Evolutionary conservation across 2,797 vertebrate genomes (phyloP), one percentile per base, ranked within the genome.

Genomic region (Melanotaenia pygmaea): DNA sequence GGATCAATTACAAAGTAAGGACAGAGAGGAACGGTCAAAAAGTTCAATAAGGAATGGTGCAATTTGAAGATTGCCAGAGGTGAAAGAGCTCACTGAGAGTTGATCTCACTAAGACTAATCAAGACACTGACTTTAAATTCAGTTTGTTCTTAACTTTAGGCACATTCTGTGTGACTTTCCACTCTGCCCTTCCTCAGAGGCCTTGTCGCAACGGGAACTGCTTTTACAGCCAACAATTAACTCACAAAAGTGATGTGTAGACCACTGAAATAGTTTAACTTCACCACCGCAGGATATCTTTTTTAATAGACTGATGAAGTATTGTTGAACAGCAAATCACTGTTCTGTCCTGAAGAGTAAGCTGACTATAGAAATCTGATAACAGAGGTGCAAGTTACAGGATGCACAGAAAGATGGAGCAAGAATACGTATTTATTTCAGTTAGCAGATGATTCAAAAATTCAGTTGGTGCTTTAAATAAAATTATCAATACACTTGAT

Each of bases 401-500:
- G 84, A 88, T 87, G 74, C 74, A 79, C 67, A 73, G 53, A 62
- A 62, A 58, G 45, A 76, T 63, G 74, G 75, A 66, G 57, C 38
- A 32, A 51, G 68, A 40, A 86, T 74, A 65, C 45, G 70, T 73
- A 77, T 91, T 85, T 86, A 84, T 90, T 91, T 83, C 77, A 80
- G 83, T 78, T 70, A 73, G 74, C 34, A 43, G 76, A 79, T 80
- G 54, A 50, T 72, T 86, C 85, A 85, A 89, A 76, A 88, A 83
- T 87, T 69, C 65, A 77, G 67, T 85, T 67, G 5, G 61, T 51
- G 80, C 87, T 88, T 83, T 80, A 88, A 92, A 91, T 91, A 89
- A 81, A 84, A 76, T 64, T 60, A 84, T 91, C 88, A 81, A 92
- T 92, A 89, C 28, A 30, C 68, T 78, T 86, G 84, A 87, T 83